Percentiles rank a stretch among this genome's conserved stretches.
phyloP scores from a whole-genome alignment of 1,140 invertebrate genomes.

The Rhopalosiphum maidis region DNA sequence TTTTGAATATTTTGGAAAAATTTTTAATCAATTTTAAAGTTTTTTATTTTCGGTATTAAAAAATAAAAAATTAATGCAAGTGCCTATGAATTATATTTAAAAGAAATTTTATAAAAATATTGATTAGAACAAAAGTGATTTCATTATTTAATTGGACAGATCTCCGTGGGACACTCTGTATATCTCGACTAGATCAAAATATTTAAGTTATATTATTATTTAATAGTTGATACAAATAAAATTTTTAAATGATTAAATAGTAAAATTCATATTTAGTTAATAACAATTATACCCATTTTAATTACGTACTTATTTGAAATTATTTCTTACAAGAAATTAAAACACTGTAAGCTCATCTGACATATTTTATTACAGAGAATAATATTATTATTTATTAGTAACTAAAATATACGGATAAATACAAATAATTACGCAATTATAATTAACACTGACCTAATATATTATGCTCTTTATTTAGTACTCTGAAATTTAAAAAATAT shows the following conservation, averaged over 20 bases:
- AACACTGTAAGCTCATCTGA: neutral
- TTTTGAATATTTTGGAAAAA: no score
- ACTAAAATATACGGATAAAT: neutral
- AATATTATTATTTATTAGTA: neutral
- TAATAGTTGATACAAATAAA: neutral
- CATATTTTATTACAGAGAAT: neutral
- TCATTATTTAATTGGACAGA: no score
- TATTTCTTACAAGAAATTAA: neutral
- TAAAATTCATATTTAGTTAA: neutral
- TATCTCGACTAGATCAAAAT: neutral
- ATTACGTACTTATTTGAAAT: neutral
- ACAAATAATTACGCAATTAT: neutral
- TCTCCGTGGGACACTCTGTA: no score
- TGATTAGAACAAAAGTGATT: no score
- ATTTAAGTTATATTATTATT: neutral
- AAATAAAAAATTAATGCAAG: no score
- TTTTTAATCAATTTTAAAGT: no score
- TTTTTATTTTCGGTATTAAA: no score
- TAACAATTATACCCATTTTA: neutral
- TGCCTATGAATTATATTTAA: no score
- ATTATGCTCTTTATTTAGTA: neutral
- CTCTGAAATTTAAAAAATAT: slow-evolving; percentile 12
- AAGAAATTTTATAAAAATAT: no score
- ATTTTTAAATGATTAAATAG: neutral
- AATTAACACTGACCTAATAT: neutral